Percentiles rank a stretch among this genome's conserved stretches.
Conservation (phyloP, 2,888 invertebrate genomes). For the Sarcophaga variegata region DNA sequence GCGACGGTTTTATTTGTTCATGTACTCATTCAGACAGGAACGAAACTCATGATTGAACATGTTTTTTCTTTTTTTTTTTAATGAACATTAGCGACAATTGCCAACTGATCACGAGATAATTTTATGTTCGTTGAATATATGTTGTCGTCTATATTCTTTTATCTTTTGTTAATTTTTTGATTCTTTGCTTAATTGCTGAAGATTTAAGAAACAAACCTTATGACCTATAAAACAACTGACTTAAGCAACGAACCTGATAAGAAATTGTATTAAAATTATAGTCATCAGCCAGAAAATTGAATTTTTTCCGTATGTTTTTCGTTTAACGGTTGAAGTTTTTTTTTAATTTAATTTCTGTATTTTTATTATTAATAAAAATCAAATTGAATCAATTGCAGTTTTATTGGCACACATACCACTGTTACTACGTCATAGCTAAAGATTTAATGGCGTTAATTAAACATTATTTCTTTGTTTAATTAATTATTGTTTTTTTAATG, state of each 20-base stretch:
- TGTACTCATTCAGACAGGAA: no score
- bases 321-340: no score
- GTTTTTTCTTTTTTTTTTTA: no score
- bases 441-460: not conserved
- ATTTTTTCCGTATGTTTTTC: not conserved
- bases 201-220: no score
- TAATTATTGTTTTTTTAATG: not conserved
- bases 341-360: not conserved
- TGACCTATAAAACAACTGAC: not conserved
- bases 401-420: slow-evolving; percentile 8
- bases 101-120: no score
- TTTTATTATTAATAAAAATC: not conserved
- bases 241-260: not conserved
- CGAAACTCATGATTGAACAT: no score
- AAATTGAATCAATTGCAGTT: not conserved
- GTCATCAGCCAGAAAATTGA: not conserved
- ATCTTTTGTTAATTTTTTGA: no score
- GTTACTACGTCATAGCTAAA: not conserved
- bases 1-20: no score
- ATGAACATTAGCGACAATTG: no score
- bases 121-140: no score
- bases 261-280: not conserved
- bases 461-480: not conserved
- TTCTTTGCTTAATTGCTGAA: no score
- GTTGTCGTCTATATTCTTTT: no score